A percentile compares a stretch with the other conserved stretches of the same genome.
Evolutionary conservation across 2,113 vertebrate genomes (phyloP).

Genomic region (Holacanthus passer): DNA sequence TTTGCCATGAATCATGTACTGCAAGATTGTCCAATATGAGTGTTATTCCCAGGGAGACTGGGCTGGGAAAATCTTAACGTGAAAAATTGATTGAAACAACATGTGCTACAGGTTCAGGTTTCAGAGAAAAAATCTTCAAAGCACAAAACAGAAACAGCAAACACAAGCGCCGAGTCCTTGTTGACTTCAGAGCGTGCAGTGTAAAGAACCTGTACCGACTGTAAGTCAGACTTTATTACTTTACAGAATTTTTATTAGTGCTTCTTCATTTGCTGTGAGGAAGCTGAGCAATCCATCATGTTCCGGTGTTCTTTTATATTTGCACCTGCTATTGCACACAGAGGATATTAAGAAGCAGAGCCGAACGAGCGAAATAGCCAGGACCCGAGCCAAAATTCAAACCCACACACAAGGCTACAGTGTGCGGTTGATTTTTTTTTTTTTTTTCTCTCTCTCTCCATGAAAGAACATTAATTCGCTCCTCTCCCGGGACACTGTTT

Average conservation of each 20-base stretch:
- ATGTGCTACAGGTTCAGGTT: constrained; percentile 3
- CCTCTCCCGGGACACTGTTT: constrained; percentile 44
- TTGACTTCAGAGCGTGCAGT: constrained; percentile 20
- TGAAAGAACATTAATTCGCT: constrained; percentile 47
- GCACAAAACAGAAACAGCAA: background rate
- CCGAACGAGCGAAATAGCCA: constrained; percentile 35
- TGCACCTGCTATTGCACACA: constrained; percentile 45
- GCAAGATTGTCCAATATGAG: background rate
- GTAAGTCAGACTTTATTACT: constrained; percentile 24
- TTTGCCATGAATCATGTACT: background rate
- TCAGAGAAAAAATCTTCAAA: background rate
- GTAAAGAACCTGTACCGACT: constrained; percentile 14
- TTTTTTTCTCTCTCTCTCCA: no score
- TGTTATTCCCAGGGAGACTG: background rate
- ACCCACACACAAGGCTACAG: constrained; percentile 43
- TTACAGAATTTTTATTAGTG: constrained; percentile 32
- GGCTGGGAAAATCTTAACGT: constrained; percentile 4
- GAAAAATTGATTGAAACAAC: constrained; percentile 20
- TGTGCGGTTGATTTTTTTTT: constrained; percentile 37
- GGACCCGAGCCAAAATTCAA: constrained; percentile 39
- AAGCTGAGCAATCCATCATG: constrained; percentile 62
- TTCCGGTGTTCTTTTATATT: constrained; percentile 46
- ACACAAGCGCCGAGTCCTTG: background rate
- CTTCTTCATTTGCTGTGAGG: constrained; percentile 38
- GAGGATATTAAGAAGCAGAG: constrained; percentile 54